These are phyloP conservation scores for Percina caprodes DNA, from an alignment of 2,113 vertebrate genomes.

Conservation along the genomic window DNA sequence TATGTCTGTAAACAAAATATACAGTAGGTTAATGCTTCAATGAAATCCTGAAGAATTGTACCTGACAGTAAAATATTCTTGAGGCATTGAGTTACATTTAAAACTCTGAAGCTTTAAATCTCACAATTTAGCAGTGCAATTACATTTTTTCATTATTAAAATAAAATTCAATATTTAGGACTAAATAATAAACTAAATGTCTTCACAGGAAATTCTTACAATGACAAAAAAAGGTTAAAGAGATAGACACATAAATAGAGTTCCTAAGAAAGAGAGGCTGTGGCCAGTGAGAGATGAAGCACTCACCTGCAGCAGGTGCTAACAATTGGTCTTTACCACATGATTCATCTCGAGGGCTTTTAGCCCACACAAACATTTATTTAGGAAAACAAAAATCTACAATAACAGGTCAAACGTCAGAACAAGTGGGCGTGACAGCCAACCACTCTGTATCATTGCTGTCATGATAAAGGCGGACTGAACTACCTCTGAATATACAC, in stretches of 20 bases:
- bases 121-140: neutral
- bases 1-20: neutral
- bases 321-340: constrained; percentile 61
- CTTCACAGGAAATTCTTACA: constrained; percentile 4
- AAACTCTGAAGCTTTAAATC: neutral
- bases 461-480: constrained; percentile 5
- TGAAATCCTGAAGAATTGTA: neutral
- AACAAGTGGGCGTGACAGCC: constrained; percentile 20
- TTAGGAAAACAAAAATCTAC: constrained; percentile 60
- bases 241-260: neutral
- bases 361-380: constrained; percentile 69
- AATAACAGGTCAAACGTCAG: constrained; percentile 43
- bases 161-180: neutral
- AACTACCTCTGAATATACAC: constrained; percentile 33
- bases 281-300: constrained; percentile 39
- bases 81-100: neutral
- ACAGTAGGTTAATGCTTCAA: neutral
- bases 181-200: neutral
- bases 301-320: constrained; percentile 51
- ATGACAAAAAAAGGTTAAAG: constrained; percentile 10
- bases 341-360: constrained; percentile 72
- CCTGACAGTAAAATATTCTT: neutral
- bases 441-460: constrained; percentile 4
- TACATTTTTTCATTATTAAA: neutral
- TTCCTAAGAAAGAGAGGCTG: constrained; percentile 20